Conservation (phyloP, 2,113 vertebrate species). For the Muntiacus muntjak region DNA sequence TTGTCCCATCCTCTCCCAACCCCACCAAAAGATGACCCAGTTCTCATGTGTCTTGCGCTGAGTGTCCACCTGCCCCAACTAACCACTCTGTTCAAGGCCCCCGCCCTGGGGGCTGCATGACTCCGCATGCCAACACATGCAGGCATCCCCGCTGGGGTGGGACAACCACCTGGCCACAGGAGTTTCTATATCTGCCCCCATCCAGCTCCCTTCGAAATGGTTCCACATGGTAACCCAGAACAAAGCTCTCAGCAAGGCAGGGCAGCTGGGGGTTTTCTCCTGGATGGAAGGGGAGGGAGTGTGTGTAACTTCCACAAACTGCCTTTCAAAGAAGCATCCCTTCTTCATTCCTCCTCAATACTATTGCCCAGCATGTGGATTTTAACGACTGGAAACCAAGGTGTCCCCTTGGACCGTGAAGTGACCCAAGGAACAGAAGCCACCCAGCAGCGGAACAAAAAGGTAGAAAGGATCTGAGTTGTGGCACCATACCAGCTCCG, state of each 20-base stretch:
- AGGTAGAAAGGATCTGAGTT: neutral
- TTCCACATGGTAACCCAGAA: neutral
- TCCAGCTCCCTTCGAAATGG: neutral
- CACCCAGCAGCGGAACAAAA: neutral
- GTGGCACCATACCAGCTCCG: neutral
- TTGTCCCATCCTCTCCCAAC: too few relatives aligned
- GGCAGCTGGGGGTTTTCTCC: neutral
- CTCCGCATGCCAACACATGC: neutral
- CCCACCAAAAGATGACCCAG: neutral
- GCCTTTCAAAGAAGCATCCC: neutral
- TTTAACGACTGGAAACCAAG: neutral
- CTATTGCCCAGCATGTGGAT: neutral
- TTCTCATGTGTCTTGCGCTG: neutral
- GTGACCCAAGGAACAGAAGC: neutral
- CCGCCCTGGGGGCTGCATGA: neutral
- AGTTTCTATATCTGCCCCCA: neutral
- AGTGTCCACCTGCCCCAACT: too few relatives aligned
- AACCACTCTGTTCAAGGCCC: neutral
- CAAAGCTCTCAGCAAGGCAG: neutral
- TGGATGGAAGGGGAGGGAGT: too few relatives aligned
- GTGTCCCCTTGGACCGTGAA: neutral
- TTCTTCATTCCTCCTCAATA: neutral
- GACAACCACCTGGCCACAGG: neutral
- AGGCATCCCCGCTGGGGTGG: neutral
- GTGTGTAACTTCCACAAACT: too few relatives aligned